These are phyloP conservation scores for Apis mellifera DNA, from an alignment of 1,140 invertebrate species.

Conservation along the genomic window Amel_HAv3.1 CM009946.2:6654001-6654500, in stretches of 20 bases:
- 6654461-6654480: constrained; percentile 1
- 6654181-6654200: constrained; percentile 28
- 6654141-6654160: not conserved
- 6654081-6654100: not conserved
- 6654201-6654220: not conserved
- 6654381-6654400: not conserved
- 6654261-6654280: not conserved
- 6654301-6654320: not conserved
- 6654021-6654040: constrained; percentile 7
- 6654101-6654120: not conserved
- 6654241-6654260: not conserved
- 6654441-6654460: not conserved
- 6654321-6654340: not conserved
- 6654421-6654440: not conserved
- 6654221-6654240: not conserved
- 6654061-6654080: constrained; percentile 7
- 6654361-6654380: constrained; percentile 12
- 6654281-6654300: not conserved
- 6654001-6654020: not conserved
- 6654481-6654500: not conserved
- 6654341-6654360: not conserved
- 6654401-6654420: not conserved
- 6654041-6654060: constrained; percentile 37
- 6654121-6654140: not conserved
- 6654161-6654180: not conserved